Evolutionary conservation across 2,888 invertebrate genomes (phyloP), one percentile per base, ranked within the genome.

Genomic region (Cantharis nigra): DNA sequence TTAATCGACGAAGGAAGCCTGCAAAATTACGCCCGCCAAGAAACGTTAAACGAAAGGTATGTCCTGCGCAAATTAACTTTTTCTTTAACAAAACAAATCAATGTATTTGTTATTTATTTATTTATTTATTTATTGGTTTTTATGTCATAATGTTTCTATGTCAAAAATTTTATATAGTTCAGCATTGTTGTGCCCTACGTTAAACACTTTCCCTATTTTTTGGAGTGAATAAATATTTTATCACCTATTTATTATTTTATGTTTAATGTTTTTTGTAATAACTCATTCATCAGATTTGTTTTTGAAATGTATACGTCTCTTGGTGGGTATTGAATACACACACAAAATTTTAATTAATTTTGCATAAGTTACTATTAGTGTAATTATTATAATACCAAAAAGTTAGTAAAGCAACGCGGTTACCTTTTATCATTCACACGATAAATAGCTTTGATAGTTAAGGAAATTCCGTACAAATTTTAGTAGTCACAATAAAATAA

Each of bases 21-120:
- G 72, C 99, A 99, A 89, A 98, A 96, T 89, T 99, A 98, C 89
- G 98, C 99, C 10, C 95, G 97, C 83, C 94, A 96, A 87, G 96
- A 97, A 87, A 97, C 96, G 33, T 99, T 99, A 90, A 98, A 98
- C 90, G 98, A 98, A 91, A 98, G 97, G 98, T 98, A 92, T 91
- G 82, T 75, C 33, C 33, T 13, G 33, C 33, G 5, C n/a, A 33
- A 13, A 33, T n/a, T 33, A 33, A 13, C n/a, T 13, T 11, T 33
- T 3, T 16, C 13, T n/a, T 33, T 33, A 13, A 33, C 33, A 33
- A 13, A n/a, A 33, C 33, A 33, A 33, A 65, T 28, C 69, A 73
- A 62, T 67, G 72, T 63, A 69, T 77, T 71, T 79, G 74, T 74
- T 75, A 70, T 69, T 76, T 78, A 33, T 72, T 71, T 71, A 33